Conservation (phyloP, 2,113 vertebrate genomes). For the Procapra przewalskii region DNA sequence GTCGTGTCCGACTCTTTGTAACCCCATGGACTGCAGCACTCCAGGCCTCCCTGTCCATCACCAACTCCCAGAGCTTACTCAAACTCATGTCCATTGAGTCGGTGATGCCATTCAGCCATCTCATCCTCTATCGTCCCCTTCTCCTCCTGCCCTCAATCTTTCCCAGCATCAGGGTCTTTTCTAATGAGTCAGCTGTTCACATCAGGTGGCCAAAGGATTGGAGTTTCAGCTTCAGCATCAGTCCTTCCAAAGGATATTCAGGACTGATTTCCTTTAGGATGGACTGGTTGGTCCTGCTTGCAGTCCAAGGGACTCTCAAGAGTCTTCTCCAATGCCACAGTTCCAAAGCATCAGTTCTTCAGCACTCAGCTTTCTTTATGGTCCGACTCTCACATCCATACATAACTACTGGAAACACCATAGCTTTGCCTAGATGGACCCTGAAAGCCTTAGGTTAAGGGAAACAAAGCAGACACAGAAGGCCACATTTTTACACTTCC, state of each 20-base stretch:
- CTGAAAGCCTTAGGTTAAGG: not conserved
- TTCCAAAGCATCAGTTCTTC: not conserved
- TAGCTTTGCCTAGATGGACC: not conserved
- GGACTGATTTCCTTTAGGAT: not conserved
- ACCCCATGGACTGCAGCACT: rapidly evolving
- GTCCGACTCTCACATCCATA: not conserved
- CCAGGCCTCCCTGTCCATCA: not conserved
- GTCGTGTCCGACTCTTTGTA: rapidly evolving
- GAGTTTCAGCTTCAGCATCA: not conserved
- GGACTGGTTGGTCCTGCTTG: not conserved
- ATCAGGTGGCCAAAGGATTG: not conserved
- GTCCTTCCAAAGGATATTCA: not conserved
- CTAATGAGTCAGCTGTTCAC: not conserved
- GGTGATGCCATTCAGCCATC: not conserved
- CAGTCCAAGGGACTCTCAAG: not conserved
- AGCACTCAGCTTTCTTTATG: not conserved
- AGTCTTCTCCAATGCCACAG: not conserved
- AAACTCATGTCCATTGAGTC: not conserved
- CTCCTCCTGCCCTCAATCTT: not conserved
- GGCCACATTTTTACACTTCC: rapidly evolving
- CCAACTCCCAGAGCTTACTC: not conserved
- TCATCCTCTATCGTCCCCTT: not conserved
- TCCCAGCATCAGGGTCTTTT: not conserved
- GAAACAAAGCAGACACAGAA: not conserved
- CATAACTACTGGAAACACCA: not conserved